phyloP scores from a whole-genome alignment of 2,113 vertebrate genomes.

The Otocyon megalotis region DNA sequence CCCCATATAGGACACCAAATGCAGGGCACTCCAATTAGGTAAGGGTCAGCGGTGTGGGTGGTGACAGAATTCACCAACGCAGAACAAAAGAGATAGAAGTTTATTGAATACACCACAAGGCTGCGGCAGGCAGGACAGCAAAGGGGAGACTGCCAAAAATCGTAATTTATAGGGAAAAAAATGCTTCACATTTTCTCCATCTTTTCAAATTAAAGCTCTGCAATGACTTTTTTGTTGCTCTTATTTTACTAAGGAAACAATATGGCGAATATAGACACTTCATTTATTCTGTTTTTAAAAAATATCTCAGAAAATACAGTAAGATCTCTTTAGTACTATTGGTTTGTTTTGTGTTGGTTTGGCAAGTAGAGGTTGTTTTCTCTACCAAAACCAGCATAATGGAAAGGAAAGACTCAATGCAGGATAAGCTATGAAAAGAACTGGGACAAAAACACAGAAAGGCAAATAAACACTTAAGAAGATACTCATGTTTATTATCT shows the following conservation, averaged over 20 bases:
- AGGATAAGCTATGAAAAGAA: slow-evolving; percentile 33
- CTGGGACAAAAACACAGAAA: slow-evolving; percentile 76
- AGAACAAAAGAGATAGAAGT: background rate
- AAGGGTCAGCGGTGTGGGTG: background rate
- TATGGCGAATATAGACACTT: background rate
- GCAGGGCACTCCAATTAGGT: background rate
- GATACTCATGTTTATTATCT: slow-evolving; percentile 85
- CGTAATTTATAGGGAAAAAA: background rate
- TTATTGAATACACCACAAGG: background rate
- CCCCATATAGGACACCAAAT: background rate
- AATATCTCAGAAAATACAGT: background rate
- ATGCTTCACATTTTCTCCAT: background rate
- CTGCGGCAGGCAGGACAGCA: background rate
- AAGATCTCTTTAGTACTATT: background rate
- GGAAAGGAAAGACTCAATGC: background rate
- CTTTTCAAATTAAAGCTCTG: background rate
- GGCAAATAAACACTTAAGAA: slow-evolving; percentile 79
- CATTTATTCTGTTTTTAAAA: background rate
- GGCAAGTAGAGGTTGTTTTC: background rate
- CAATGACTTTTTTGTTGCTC: background rate
- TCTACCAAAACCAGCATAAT: background rate
- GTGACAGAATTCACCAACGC: background rate
- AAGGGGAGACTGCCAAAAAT: background rate
- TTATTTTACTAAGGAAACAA: slow-evolving; percentile 9
- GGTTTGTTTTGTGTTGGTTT: background rate